These are phyloP conservation scores for Casuarius casuarius DNA, from an alignment of 2,113 vertebrate species.

Conservation along the genomic window DNA sequence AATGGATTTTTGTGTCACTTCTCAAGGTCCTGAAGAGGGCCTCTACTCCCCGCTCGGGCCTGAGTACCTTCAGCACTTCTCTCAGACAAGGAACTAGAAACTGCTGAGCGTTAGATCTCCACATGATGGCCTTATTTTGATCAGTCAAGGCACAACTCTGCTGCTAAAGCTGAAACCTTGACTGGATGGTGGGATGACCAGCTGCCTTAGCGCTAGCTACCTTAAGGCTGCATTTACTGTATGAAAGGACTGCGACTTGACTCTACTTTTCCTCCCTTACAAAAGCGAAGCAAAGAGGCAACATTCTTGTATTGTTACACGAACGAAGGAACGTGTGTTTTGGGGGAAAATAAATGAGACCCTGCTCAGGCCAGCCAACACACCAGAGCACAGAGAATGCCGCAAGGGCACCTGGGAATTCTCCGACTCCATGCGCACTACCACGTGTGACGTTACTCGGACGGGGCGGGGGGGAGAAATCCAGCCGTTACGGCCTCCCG, in stretches of 20 bases:
- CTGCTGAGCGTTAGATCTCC: not conserved
- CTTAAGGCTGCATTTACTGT: not conserved
- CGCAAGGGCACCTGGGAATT: not conserved
- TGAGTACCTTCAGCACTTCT: rapidly evolving
- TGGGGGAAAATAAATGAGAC: not conserved
- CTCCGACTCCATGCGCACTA: too few relatives aligned
- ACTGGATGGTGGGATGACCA: not conserved
- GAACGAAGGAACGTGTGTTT: not conserved
- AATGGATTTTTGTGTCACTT: not conserved
- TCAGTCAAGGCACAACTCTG: not conserved
- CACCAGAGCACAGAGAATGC: not conserved
- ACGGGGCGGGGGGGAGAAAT: too few relatives aligned
- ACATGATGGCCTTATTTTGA: not conserved
- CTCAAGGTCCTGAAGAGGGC: not conserved
- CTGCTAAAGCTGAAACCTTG: not conserved
- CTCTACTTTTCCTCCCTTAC: not conserved
- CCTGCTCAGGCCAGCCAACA: rapidly evolving
- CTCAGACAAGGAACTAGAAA: too few relatives aligned
- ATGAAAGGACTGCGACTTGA: not conserved
- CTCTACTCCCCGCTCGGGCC: not conserved
- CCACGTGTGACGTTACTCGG: too few relatives aligned
- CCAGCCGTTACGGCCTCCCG: not conserved
- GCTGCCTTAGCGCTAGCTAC: not conserved
- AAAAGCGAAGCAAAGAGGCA: not conserved
- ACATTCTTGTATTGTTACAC: not conserved